These are phyloP conservation scores for Orientallactaga sibirica DNA, from an alignment of 2,797 vertebrate genomes.

Conservation along the genomic window DNA sequence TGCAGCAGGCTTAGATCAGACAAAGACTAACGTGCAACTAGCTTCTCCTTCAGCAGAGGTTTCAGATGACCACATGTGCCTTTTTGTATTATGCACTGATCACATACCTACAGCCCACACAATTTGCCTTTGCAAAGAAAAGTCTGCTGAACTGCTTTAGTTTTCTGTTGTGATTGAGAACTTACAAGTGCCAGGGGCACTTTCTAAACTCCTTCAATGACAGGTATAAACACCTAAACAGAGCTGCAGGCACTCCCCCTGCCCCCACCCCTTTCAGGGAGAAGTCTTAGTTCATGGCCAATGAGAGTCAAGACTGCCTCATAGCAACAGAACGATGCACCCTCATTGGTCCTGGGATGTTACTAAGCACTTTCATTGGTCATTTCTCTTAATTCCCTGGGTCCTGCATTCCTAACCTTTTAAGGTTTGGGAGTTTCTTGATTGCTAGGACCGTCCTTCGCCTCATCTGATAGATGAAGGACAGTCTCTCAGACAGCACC, in stretches of 20 bases:
- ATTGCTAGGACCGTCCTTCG: constrained; percentile 46
- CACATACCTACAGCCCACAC: not conserved
- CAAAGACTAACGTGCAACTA: constrained; percentile 22
- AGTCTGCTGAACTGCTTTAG: constrained; percentile 55
- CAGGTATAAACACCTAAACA: constrained; percentile 66
- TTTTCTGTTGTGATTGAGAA: constrained; percentile 39
- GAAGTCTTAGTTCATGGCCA: constrained; percentile 63
- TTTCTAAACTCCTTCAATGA: constrained; percentile 46
- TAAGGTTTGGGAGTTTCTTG: constrained; percentile 76
- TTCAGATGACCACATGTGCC: constrained; percentile 29
- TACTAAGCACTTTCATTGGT: constrained; percentile 77
- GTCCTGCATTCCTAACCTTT: constrained; percentile 81
- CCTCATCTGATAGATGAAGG: constrained; percentile 70
- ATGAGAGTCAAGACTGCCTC: constrained; percentile 72
- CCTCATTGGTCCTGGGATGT: constrained; percentile 73
- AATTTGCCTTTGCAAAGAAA: constrained; percentile 47
- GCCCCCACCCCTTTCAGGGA: not conserved
- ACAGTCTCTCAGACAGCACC: constrained; percentile 44
- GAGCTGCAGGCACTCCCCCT: constrained; percentile 23
- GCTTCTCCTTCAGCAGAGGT: constrained; percentile 20
- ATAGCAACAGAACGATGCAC: constrained; percentile 69
- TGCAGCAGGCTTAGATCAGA: not conserved
- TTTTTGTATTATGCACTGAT: constrained; percentile 30
- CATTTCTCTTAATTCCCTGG: constrained; percentile 53
- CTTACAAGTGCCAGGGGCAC: not conserved